These are phyloP conservation scores for Melanogrammus aeglefinus DNA, from an alignment of 2,797 vertebrate genomes.

Conservation along the genomic window DNA sequence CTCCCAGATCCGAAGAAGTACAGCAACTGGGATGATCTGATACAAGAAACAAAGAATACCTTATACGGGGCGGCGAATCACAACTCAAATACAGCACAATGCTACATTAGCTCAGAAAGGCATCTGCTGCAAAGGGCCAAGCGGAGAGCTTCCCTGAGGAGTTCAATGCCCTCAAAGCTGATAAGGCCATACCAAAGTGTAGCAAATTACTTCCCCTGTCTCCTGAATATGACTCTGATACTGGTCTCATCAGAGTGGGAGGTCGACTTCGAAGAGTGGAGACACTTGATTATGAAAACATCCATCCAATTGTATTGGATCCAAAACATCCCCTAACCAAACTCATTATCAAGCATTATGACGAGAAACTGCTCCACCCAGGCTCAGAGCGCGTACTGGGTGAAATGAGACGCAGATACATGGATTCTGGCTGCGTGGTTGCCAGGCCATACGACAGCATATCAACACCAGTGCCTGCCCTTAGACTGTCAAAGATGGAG, in stretches of 20 bases:
- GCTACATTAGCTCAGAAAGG: background rate
- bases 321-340: slow-evolving; percentile 8
- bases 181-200: background rate
- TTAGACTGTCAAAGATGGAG: too few species aligned
- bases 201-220: slow-evolving; percentile 4
- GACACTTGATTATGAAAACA: background rate
- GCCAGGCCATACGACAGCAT: slow-evolving; percentile 1
- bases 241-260: slow-evolving; percentile 10
- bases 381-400: slow-evolving; percentile 14
- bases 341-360: slow-evolving; percentile 15
- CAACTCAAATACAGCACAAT: background rate
- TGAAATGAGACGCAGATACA: background rate
- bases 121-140: too few species aligned
- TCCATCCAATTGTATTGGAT: slow-evolving; percentile 17
- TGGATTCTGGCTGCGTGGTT: slow-evolving; percentile 20
- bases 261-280: background rate
- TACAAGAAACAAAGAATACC: slow-evolving; percentile 1
- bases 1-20: slow-evolving; percentile 8
- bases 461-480: slow-evolving; percentile 20
- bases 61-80: slow-evolving; percentile 8
- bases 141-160: slow-evolving; percentile 7
- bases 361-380: slow-evolving; percentile 7
- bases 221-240: slow-evolving; percentile 10
- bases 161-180: slow-evolving; percentile 3
- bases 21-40: slow-evolving; percentile 16